Conservation (phyloP, 1,140 invertebrate genomes). For the Zophobas atratus region DNA sequence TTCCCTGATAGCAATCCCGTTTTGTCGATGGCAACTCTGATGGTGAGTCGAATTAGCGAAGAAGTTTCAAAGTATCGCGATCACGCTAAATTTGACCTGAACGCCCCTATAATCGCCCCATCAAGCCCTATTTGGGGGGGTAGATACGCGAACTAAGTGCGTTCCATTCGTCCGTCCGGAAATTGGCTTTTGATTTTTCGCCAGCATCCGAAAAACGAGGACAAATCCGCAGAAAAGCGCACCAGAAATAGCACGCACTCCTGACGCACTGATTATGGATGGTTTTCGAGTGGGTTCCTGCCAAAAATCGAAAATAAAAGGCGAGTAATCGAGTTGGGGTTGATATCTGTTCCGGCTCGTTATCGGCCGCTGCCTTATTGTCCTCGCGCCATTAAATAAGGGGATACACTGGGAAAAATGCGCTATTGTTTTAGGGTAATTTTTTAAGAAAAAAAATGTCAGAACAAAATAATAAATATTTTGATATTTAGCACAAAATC, state of each 20-base stretch:
- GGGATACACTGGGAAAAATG: conserved; percentile 1
- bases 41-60: conserved; percentile 51
- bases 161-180: conserved; percentile 31
- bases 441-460: no score
- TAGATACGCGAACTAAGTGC: conserved; percentile 32
- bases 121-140: conserved; percentile 45
- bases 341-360: conserved; percentile 35
- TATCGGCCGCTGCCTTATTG: conserved; percentile 43
- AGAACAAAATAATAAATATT: no score
- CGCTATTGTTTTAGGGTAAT: no score
- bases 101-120: conserved; percentile 49
- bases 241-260: not conserved
- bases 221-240: not conserved
- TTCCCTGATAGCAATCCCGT: conserved; percentile 30
- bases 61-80: conserved; percentile 52
- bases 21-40: conserved; percentile 48
- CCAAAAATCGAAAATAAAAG: conserved; percentile 26
- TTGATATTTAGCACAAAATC: no score
- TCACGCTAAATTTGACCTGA: conserved; percentile 59
- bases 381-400: conserved; percentile 38
- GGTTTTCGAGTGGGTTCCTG: conserved; percentile 12
- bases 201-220: not conserved
- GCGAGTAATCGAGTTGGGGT: conserved; percentile 22
- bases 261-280: not conserved
- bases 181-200: conserved; percentile 34